A percentile compares a stretch with the other conserved stretches of the same genome.
phyloP scores from a whole-genome alignment of 2,797 vertebrate species.

The Pteropus rufus region DNA sequence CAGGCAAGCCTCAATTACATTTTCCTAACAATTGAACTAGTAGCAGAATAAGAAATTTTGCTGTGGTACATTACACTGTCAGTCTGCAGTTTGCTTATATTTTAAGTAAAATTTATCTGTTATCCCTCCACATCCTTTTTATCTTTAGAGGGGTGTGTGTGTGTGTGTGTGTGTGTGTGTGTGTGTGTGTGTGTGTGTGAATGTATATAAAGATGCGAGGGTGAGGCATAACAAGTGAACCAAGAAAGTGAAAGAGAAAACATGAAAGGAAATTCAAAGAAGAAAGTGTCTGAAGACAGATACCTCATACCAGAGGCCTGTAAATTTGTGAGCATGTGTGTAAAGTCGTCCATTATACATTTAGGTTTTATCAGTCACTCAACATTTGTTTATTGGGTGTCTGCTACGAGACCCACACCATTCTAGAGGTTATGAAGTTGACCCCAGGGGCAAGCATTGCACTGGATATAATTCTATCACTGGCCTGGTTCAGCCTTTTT shows the following conservation, averaged over 20 bases:
- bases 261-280: slow-evolving; percentile 6
- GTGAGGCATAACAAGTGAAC: not conserved
- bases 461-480: slow-evolving; percentile 36
- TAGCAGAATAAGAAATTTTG: not conserved
- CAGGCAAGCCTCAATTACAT: not conserved
- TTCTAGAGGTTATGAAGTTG: slow-evolving; percentile 36
- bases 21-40: not conserved
- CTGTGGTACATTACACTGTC: not conserved
- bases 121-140: not conserved
- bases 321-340: slow-evolving; percentile 61
- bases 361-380: slow-evolving; percentile 60
- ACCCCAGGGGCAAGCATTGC: not conserved
- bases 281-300: slow-evolving; percentile 46
- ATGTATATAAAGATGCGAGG: not conserved
- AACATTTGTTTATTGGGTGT: slow-evolving; percentile 64
- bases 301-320: slow-evolving; percentile 24
- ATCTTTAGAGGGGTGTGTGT: not conserved
- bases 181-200: too few species aligned
- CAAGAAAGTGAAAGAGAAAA: not conserved
- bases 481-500: not conserved
- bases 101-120: not conserved
- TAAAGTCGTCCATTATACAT: slow-evolving; percentile 55
- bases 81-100: not conserved
- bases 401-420: slow-evolving; percentile 20
- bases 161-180: not conserved